phyloP scores from a whole-genome alignment of 2,797 vertebrate species.

The Artibeus jamaicensis region DNA sequence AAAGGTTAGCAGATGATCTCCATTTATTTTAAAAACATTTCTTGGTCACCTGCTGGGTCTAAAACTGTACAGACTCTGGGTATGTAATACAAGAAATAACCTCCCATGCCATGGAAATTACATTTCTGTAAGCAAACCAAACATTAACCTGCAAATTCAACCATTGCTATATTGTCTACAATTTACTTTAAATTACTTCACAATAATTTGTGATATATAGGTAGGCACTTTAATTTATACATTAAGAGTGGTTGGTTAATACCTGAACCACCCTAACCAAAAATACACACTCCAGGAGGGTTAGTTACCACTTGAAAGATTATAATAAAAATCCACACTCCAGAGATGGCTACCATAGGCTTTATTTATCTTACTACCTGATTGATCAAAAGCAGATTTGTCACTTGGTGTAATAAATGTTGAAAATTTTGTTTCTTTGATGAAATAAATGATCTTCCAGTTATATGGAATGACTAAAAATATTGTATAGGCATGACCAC shows the following conservation, averaged over 20 bases:
- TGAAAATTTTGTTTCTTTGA: background rate
- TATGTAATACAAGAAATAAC: background rate
- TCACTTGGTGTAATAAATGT: background rate
- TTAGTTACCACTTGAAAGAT: background rate
- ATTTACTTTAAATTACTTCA: slow-evolving; percentile 34
- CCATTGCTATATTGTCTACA: background rate
- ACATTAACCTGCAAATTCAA: background rate
- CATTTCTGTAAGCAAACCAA: background rate
- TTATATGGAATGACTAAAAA: background rate
- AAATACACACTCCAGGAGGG: background rate
- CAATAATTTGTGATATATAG: background rate
- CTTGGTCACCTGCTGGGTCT: background rate
- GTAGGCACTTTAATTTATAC: slow-evolving; percentile 12
- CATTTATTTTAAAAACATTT: background rate
- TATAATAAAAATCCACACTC: background rate
- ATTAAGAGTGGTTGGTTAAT: background rate
- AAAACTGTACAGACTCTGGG: background rate
- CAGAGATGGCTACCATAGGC: background rate
- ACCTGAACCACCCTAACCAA: background rate
- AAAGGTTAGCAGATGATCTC: background rate
- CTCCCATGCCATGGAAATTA: background rate
- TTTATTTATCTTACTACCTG: background rate
- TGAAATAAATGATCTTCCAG: slow-evolving; percentile 6
- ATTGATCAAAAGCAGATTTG: background rate
- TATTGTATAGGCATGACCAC: background rate